phyloP scores from a whole-genome alignment of 2,797 vertebrate genomes.

The Lerista edwardsae region DNA sequence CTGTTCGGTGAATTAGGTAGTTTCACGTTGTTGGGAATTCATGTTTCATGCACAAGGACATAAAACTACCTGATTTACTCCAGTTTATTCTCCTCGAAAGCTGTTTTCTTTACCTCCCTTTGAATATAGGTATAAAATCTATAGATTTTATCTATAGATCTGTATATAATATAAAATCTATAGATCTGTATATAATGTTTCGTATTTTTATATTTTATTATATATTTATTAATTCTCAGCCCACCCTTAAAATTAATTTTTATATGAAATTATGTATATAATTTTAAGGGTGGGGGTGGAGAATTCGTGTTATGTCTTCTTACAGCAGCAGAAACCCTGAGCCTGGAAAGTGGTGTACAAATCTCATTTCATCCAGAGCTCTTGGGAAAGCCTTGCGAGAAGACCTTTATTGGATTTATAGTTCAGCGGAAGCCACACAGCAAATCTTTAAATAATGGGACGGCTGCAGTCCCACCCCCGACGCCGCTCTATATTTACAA shows the following conservation, averaged over 20 bases:
- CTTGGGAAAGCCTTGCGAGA: background rate
- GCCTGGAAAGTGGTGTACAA: background rate
- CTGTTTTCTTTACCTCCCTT: background rate
- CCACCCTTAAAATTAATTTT: no score
- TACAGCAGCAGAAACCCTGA: background rate
- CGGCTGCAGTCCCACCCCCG: background rate
- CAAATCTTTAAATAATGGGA: constrained; percentile 4
- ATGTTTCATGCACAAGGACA: constrained; percentile 84
- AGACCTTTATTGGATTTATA: background rate
- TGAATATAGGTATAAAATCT: no score
- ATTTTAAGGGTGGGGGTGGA: no score
- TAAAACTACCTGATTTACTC: constrained; percentile 88
- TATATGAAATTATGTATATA: no score
- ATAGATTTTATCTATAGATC: no score
- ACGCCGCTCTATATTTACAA: background rate
- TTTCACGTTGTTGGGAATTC: constrained; percentile 92
- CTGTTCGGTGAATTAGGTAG: constrained; percentile 90
- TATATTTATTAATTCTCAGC: no score
- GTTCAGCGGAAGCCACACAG: background rate
- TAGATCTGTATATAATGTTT: no score
- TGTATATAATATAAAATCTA: no score
- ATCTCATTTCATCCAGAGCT: background rate
- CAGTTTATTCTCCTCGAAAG: constrained; percentile 72
- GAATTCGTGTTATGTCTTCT: background rate
- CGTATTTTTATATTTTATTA: no score